These are phyloP conservation scores for Chymomyza fuscimana DNA, from an alignment of 2,888 invertebrate species.

Conservation along the genomic window DNA sequence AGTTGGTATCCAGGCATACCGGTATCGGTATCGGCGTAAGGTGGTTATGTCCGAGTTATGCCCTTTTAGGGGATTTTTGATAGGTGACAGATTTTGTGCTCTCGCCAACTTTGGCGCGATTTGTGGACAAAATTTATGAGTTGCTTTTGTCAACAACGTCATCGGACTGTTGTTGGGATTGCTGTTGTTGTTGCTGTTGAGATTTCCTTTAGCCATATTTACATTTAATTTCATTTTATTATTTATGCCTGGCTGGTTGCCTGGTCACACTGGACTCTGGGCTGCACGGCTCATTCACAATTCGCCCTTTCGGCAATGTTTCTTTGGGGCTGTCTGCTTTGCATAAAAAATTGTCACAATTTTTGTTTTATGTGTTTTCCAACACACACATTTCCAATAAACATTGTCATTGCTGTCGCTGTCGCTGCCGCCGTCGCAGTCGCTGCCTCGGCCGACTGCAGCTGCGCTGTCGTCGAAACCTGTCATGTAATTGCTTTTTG, in stretches of 20 bases:
- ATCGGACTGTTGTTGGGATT: constrained; percentile 19
- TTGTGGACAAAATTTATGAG: constrained; percentile 74
- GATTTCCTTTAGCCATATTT: constrained; percentile 50
- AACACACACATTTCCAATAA: constrained; percentile 27
- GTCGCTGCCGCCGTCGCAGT: not conserved
- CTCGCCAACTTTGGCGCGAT: constrained; percentile 45
- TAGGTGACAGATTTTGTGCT: constrained; percentile 77
- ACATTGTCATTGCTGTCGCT: not conserved
- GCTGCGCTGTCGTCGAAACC: constrained; percentile 11
- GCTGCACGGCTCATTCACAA: not conserved
- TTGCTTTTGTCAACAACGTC: constrained; percentile 51
- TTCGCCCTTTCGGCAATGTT: constrained; percentile 6
- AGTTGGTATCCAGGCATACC: not conserved
- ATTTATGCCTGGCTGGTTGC: constrained; percentile 45
- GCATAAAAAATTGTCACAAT: constrained; percentile 53
- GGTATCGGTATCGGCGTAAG: not conserved
- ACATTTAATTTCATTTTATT: constrained; percentile 65
- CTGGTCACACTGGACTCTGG: constrained; percentile 3
- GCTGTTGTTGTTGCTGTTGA: constrained; percentile 33
- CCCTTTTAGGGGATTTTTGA: constrained; percentile 78
- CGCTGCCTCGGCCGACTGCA: not conserved
- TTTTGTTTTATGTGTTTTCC: constrained; percentile 45
- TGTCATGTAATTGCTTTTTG: constrained; percentile 74
- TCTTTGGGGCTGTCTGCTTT: constrained; percentile 32
- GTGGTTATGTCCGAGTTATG: constrained; percentile 50